Conservation (phyloP, 2,113 vertebrate genomes). For the Typhlomys cinereus region DNA sequence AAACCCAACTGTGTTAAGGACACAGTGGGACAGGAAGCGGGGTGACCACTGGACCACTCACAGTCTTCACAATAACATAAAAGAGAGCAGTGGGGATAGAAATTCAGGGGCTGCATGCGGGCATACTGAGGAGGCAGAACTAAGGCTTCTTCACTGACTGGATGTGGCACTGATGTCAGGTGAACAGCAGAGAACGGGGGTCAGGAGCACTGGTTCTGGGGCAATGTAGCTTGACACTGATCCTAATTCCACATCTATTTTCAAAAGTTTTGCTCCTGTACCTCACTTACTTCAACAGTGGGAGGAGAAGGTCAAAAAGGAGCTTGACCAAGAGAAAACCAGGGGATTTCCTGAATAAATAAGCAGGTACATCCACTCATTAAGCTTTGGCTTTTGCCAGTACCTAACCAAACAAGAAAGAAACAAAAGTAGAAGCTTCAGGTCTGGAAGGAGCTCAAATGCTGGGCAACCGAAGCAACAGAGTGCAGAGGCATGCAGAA, state of each 20-base stretch:
- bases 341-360: neutral
- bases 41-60: neutral
- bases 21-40: neutral
- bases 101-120: neutral
- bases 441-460: neutral
- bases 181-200: neutral
- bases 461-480: neutral
- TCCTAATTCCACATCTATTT: neutral
- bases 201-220: neutral
- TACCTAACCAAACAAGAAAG: neutral
- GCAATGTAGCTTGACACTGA: no score
- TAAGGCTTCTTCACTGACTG: neutral
- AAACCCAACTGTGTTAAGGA: neutral
- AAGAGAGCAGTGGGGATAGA: neutral
- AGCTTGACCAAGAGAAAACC: neutral
- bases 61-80: neutral
- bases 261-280: neutral
- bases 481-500: neutral
- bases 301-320: neutral
- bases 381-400: neutral
- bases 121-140: neutral
- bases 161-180: neutral
- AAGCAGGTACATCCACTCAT: no score
- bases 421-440: neutral
- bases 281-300: neutral